Conservation (phyloP, 2,797 vertebrate species). For the Notolabrus celidotus region DNA sequence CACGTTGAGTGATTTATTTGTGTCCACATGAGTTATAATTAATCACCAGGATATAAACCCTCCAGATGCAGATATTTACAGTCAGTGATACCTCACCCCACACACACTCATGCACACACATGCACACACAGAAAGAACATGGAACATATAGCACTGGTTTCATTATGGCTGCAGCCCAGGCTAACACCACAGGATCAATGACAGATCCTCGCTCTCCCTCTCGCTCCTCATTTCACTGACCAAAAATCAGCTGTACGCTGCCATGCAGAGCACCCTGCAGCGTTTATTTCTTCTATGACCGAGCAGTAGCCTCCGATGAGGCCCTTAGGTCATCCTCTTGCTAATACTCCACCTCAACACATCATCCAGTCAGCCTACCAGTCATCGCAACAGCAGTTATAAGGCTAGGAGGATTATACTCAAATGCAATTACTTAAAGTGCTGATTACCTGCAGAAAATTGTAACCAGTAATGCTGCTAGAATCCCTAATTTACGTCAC, state of each 20-base stretch:
- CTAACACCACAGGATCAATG: constrained; percentile 79
- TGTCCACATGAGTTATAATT: constrained; percentile 71
- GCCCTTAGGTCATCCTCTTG: constrained; percentile 49
- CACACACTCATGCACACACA: constrained; percentile 17
- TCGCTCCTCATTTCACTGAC: constrained; percentile 57
- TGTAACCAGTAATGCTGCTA: constrained; percentile 34
- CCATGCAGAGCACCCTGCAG: constrained; percentile 60
- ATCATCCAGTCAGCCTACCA: constrained; percentile 39
- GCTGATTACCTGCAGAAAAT: constrained; percentile 68
- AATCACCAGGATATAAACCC: constrained; percentile 66
- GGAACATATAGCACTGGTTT: constrained; percentile 44
- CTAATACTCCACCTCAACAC: constrained; percentile 54
- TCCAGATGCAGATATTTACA: constrained; percentile 66
- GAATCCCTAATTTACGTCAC: constrained; percentile 52
- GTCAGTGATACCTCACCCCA: too few relatives aligned
- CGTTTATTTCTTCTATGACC: constrained; percentile 65
- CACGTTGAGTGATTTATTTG: constrained; percentile 66
- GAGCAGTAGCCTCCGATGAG: constrained; percentile 65
- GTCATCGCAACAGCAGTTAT: constrained; percentile 39
- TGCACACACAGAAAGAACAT: constrained; percentile 40
- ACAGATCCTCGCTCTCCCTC: constrained; percentile 52
- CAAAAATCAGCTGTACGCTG: constrained; percentile 62
- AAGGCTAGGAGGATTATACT: constrained; percentile 56
- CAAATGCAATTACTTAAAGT: constrained; percentile 64
- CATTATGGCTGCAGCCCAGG: constrained; percentile 67